Percentiles rank a stretch among this genome's conserved stretches.
Evolutionary conservation across 2,797 vertebrate genomes (phyloP).

Genomic region (Lepilemur ruficaudatus): DNA sequence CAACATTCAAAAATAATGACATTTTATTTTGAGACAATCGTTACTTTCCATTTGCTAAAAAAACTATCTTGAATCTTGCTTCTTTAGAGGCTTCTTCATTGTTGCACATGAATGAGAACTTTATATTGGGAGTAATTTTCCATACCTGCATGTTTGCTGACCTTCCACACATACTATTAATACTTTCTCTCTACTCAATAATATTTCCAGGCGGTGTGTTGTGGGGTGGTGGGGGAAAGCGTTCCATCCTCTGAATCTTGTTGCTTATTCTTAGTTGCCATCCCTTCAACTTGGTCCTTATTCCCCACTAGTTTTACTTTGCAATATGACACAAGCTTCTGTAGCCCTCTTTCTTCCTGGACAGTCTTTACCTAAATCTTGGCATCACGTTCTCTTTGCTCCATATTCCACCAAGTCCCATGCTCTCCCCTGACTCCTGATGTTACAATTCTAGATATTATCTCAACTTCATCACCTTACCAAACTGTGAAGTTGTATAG

Average conservation of each 20-base stretch:
- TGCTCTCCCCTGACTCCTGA: neutral
- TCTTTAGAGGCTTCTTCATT: neutral
- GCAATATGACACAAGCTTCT: neutral
- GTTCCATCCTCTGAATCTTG: neutral
- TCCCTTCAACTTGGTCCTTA: rapidly evolving
- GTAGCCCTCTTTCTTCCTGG: neutral
- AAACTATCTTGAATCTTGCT: neutral
- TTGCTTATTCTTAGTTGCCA: neutral
- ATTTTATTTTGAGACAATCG: neutral
- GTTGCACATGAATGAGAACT: neutral
- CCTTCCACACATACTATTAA: neutral
- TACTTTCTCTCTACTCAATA: neutral
- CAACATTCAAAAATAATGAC: neutral
- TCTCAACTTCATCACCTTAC: neutral
- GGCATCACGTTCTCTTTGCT: neutral
- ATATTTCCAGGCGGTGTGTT: neutral
- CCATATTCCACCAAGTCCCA: neutral
- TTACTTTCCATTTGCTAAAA: neutral
- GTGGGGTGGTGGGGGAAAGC: too few relatives aligned
- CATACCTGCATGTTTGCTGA: neutral
- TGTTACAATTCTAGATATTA: neutral
- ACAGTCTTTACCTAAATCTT: neutral
- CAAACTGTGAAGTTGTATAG: neutral
- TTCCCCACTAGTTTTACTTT: neutral
- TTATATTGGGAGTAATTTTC: neutral